phyloP scores from a whole-genome alignment of 2,888 invertebrate genomes.

The Hetaerina titia region DNA sequence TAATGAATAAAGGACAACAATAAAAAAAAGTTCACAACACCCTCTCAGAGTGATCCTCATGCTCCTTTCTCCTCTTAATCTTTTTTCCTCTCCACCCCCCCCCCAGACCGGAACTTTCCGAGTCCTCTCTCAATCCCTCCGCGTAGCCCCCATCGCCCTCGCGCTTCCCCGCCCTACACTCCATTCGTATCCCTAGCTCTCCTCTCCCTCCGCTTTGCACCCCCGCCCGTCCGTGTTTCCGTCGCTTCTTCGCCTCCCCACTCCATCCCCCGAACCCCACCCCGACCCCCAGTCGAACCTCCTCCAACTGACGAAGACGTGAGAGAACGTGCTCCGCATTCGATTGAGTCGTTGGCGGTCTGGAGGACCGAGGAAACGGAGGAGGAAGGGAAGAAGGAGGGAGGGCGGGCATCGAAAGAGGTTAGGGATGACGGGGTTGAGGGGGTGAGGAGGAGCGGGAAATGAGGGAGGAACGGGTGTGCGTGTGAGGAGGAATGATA shows the following conservation, averaged over 20 bases:
- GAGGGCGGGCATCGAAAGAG: background rate
- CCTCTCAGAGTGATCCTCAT: too few species aligned
- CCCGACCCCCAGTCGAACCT: background rate
- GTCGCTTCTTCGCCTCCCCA: background rate
- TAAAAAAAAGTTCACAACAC: background rate
- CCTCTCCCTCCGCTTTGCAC: background rate
- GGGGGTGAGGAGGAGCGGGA: background rate
- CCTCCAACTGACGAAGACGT: conserved; percentile 57
- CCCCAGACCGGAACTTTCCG: too few species aligned
- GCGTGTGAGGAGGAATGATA: background rate
- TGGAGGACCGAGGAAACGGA: background rate
- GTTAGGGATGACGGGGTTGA: background rate
- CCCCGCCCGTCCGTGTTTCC: background rate
- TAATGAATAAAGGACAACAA: conserved; percentile 28
- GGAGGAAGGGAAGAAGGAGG: background rate
- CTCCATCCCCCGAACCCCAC: background rate
- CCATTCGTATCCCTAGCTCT: background rate
- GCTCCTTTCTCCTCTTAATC: background rate
- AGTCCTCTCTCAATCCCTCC: background rate
- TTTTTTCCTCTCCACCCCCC: background rate
- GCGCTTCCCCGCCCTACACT: background rate
- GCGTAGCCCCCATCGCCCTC: background rate
- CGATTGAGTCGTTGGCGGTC: conserved; percentile 39
- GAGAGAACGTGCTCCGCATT: conserved; percentile 58
- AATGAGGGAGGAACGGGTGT: background rate